Percentiles rank a stretch among this genome's conserved stretches.
These are phyloP conservation scores for Galeopsomyia nigrocyanea DNA, from an alignment of 2,888 invertebrate species.

Conservation along the genomic window DNA sequence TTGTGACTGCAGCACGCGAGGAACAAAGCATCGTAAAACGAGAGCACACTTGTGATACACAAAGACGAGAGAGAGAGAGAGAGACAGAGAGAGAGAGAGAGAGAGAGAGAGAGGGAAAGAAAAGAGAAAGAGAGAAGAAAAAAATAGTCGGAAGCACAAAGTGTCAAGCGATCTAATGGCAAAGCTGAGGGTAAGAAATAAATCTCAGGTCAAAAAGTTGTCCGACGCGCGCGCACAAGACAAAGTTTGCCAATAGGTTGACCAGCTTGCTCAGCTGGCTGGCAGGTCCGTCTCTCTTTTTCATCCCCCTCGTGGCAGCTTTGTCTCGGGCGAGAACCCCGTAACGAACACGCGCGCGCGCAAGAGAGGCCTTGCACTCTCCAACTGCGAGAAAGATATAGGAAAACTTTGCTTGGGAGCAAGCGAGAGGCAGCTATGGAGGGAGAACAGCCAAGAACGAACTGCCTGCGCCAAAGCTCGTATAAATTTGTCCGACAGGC, in stretches of 20 bases:
- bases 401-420: constrained; percentile 18
- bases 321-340: constrained; percentile 13
- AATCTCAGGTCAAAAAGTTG: constrained; percentile 35
- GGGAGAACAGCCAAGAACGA: not conserved
- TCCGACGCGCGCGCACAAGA: constrained; percentile 18
- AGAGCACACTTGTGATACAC: too few relatives aligned
- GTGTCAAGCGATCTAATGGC: constrained; percentile 1
- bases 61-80: too few relatives aligned
- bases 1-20: too few relatives aligned
- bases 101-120: not conserved
- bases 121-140: too few relatives aligned
- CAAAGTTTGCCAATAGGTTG: constrained; percentile 35
- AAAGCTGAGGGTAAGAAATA: constrained; percentile 23
- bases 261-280: not conserved
- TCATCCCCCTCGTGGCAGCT: constrained; percentile 24
- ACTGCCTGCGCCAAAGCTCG: not conserved
- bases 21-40: too few relatives aligned
- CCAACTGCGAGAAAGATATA: constrained; percentile 2
- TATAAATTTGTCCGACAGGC: constrained; percentile 23
- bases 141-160: too few relatives aligned
- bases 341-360: constrained; percentile 18
- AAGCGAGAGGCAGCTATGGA: not conserved
- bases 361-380: not conserved
- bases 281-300: constrained; percentile 26
- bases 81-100: not conserved